Evolutionary conservation across 2,797 vertebrate species (phyloP).

Genomic region (Spinibarbus caldwelli): DNA sequence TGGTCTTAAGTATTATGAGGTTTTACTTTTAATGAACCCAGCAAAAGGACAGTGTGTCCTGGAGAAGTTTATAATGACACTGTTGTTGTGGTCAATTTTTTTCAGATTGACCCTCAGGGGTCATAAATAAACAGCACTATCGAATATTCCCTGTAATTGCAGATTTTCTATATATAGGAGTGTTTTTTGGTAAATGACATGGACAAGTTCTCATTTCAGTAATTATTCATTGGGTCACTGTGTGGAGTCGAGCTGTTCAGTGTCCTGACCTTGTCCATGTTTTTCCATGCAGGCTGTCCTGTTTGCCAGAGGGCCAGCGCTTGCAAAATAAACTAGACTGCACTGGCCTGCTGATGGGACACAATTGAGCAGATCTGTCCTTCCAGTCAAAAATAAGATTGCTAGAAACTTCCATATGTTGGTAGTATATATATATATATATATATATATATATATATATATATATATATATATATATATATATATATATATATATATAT

Average conservation of each 20-base stretch:
- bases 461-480: no score
- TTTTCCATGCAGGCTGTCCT: slow-evolving; percentile 26
- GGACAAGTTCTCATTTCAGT: slow-evolving; percentile 38
- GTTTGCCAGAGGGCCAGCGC: slow-evolving; percentile 49
- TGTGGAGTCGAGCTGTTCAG: slow-evolving; percentile 30
- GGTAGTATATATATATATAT: no score
- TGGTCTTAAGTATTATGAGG: not conserved
- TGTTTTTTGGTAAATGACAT: slow-evolving; percentile 12
- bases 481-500: no score
- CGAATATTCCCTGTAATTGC: slow-evolving; percentile 3
- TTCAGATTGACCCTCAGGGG: not conserved
- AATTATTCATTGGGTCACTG: slow-evolving; percentile 50
- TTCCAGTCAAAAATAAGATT: slow-evolving; percentile 47
- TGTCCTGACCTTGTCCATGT: slow-evolving; percentile 57
- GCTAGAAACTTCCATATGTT: slow-evolving; percentile 30
- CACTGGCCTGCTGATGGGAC: not conserved
- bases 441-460: no score
- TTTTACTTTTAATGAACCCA: slow-evolving; percentile 5
- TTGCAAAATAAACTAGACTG: slow-evolving; percentile 48
- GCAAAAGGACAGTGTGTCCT: not conserved
- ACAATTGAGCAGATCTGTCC: slow-evolving; percentile 1
- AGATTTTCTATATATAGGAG: slow-evolving; percentile 40
- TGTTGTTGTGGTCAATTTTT: not conserved
- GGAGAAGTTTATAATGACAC: not conserved
- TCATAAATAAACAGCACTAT: not conserved